Conservation (phyloP, 1,140 invertebrate genomes). For the Leptinotarsa lineolata region DNA sequence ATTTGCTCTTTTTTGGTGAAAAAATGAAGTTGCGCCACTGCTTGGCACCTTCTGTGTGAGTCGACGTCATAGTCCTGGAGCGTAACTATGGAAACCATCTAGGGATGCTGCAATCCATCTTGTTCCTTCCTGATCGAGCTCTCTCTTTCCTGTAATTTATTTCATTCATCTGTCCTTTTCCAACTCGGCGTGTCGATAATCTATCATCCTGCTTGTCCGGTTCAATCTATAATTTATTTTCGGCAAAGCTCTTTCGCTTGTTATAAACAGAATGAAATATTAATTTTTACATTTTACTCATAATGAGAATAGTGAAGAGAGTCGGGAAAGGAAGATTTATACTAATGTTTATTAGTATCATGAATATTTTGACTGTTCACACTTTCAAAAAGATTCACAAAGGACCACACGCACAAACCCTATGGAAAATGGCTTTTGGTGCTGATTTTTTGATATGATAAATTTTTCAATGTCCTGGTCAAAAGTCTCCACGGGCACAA, state of each 20-base stretch:
- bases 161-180: slow-evolving; percentile 37
- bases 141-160: slow-evolving; percentile 51
- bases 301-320: background rate
- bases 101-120: slow-evolving; percentile 52
- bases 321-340: too few relatives aligned
- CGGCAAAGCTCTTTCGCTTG: slow-evolving; percentile 32
- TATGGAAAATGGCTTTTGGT: too few relatives aligned
- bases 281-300: slow-evolving; percentile 43
- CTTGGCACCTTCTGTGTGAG: slow-evolving; percentile 33
- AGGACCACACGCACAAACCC: too few relatives aligned
- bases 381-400: too few relatives aligned
- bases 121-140: slow-evolving; percentile 45
- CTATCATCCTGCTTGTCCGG: slow-evolving; percentile 27
- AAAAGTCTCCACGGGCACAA: too few relatives aligned
- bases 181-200: slow-evolving; percentile 28
- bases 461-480: too few relatives aligned
- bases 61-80: slow-evolving; percentile 50
- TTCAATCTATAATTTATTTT: slow-evolving; percentile 45
- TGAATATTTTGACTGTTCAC: too few relatives aligned
- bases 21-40: slow-evolving; percentile 11
- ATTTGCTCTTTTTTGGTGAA: too few relatives aligned
- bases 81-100: slow-evolving; percentile 50
- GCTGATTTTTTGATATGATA: too few relatives aligned
- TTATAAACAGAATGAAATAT: slow-evolving; percentile 45
- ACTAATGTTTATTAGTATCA: too few relatives aligned